Evolutionary conservation across 2,113 vertebrate species (phyloP), one percentile per base, ranked within the genome.

Genomic region (Acrocephalus arundinaceus): DNA sequence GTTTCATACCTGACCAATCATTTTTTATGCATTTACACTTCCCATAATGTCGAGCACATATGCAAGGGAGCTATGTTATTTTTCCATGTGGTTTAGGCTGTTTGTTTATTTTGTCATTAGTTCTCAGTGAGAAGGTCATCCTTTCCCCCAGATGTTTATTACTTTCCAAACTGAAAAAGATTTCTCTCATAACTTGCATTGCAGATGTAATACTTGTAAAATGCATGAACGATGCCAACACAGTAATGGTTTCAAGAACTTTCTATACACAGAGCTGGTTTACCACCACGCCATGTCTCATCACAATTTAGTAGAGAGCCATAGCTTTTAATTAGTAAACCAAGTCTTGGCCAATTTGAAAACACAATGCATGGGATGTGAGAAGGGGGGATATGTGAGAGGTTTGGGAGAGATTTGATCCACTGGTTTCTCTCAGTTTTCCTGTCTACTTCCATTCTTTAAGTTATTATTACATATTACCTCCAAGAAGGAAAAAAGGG

Each of bases 41-140:
- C 39, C 86, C 74, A 28, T 55, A 94, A 80, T 30, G 59, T 27
- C 79, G 52, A 89, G 81, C 62, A 89, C 73, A 89, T 74, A 89
- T 87, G 85, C 63, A 83, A 89, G 46, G 48, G 67, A 93, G 59
- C 33, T 35, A 0, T 83, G 63, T 81, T 89, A 49, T 89, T 85
- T 87, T 94, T 96, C 90, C 89, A 63, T 94, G 92, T 94, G 90
- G 70, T 67, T 95, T 87, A 85, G 48, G 45, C 30, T 91, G 84
- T 94, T 95, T 93, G 85, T 94, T 97, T 97, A 93, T 96, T 95
- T 92, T 95, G 78, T 77, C 79, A 72, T 93, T 95, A 96, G 76
- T 67, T 87, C 95, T 91, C 74, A 45, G 87, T 35, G 70, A 91
- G 93, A 93, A 89, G 88, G 68, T 91, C 88, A 94, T 95, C 88